These are phyloP conservation scores for Acipenser oxyrinchus DNA, from an alignment of 2,797 vertebrate species.

Conservation along the genomic window DNA sequence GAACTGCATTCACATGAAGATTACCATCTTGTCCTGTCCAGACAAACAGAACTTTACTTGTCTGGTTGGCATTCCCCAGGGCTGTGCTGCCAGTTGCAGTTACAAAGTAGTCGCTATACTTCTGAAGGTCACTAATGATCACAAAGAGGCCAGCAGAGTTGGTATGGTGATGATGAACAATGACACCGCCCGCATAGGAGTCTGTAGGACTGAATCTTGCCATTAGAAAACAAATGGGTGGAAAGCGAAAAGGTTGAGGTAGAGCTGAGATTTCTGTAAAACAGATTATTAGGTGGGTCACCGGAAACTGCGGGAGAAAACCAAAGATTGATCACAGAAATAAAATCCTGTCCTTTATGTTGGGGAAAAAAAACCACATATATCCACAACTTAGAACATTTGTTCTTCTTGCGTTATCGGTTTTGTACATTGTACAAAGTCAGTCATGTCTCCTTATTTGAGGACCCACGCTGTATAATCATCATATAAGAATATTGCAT, in stretches of 20 bases:
- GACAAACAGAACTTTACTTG: conserved; percentile 19
- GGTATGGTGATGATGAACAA: neutral
- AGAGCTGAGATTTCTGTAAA: conserved; percentile 22
- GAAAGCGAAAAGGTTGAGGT: conserved; percentile 20
- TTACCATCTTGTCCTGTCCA: conserved; percentile 27
- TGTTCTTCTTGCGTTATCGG: no score
- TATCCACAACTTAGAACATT: no score
- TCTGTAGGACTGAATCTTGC: conserved; percentile 15
- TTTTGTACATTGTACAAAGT: no score
- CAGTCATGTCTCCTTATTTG: no score
- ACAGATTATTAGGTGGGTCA: conserved; percentile 23
- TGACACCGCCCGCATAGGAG: conserved; percentile 1
- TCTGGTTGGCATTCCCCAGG: conserved; percentile 15
- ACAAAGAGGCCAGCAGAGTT: conserved; percentile 12
- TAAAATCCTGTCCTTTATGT: neutral
- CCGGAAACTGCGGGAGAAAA: conserved; percentile 25
- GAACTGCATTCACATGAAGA: neutral
- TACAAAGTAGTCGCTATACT: conserved; percentile 16
- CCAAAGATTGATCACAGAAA: conserved; percentile 3
- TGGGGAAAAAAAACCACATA: no score
- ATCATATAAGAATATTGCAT: no score
- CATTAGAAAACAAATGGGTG: conserved; percentile 23
- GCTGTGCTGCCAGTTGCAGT: conserved; percentile 20
- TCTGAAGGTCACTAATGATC: conserved; percentile 15
- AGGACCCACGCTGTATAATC: no score